Percentiles rank a stretch among this genome's conserved stretches.
phyloP scores from a whole-genome alignment of 2,113 vertebrate genomes.

The Lagopus leucura region DNA sequence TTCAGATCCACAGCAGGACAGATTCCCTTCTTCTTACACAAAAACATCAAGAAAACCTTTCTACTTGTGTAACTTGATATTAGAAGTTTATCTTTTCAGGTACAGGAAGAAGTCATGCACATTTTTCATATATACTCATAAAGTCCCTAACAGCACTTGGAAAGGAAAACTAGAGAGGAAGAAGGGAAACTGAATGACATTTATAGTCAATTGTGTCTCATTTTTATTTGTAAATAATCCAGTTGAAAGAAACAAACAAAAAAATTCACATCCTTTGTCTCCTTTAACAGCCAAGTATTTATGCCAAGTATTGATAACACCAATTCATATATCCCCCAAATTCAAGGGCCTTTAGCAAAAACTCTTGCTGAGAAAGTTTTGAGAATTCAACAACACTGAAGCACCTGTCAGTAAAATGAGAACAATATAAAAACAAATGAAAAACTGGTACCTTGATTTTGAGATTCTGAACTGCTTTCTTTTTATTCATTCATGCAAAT shows the following conservation, averaged over 20 bases:
- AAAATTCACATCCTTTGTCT: neutral
- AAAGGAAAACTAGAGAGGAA: neutral
- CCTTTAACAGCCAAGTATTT: neutral
- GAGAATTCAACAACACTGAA: neutral
- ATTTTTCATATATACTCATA: neutral
- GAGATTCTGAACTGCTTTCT: neutral
- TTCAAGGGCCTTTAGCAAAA: neutral
- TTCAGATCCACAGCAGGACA: neutral
- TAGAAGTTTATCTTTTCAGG: neutral
- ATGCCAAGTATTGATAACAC: neutral
- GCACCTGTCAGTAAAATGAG: neutral
- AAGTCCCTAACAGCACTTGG: neutral
- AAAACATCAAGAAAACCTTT: neutral
- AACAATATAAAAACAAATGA: neutral
- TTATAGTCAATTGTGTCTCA: neutral
- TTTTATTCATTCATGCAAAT: neutral
- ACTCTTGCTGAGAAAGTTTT: neutral
- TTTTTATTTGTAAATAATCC: neutral
- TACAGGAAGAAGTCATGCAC: fast-evolving
- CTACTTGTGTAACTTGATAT: neutral
- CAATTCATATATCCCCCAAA: neutral
- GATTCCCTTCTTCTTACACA: neutral
- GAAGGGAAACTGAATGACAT: neutral
- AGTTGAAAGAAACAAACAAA: neutral
- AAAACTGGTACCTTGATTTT: neutral